A percentile compares a stretch with the other conserved stretches of the same genome.
phyloP scores from a whole-genome alignment of 1,140 invertebrate species.

The Polypedilum pembai region DNA sequence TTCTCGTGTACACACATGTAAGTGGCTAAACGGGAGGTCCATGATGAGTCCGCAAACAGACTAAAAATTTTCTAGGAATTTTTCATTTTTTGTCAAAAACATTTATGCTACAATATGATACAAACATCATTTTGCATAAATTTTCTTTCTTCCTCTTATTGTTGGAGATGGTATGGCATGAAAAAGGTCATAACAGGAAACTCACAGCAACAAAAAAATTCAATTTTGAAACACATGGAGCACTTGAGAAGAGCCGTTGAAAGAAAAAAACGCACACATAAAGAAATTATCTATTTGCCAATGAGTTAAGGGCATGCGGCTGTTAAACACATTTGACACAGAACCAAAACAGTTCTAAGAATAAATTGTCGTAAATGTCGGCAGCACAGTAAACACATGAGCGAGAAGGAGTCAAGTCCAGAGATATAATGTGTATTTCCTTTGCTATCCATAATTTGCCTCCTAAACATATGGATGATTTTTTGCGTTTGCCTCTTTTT shows the following conservation, averaged over 20 bases:
- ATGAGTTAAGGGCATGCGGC: slow-evolving; percentile 15
- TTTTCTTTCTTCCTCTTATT: background rate
- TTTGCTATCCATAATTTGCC: background rate
- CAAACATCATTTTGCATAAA: slow-evolving; percentile 13
- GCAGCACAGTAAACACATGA: background rate
- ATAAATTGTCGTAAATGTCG: slow-evolving; percentile 8
- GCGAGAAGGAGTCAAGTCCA: background rate
- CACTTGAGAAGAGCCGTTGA: background rate
- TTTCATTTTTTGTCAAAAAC: too few species aligned
- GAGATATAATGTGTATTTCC: background rate
- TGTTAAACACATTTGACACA: slow-evolving; percentile 12
- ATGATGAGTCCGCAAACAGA: background rate
- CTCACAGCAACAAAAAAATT: background rate
- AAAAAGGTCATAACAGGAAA: slow-evolving; percentile 17
- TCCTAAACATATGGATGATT: slow-evolving; percentile 10
- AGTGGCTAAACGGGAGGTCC: slow-evolving; percentile 15
- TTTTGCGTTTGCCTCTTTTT: background rate
- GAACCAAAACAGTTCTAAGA: background rate
- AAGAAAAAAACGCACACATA: background rate
- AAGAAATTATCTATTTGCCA: slow-evolving; percentile 8
- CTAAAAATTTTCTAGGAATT: background rate
- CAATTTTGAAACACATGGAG: slow-evolving; percentile 10
- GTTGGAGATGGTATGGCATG: background rate
- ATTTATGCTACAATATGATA: background rate
- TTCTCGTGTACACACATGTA: background rate